Percentiles rank a stretch among this genome's conserved stretches.
Conservation (phyloP, 2,797 vertebrate species). For the Lagothrix lagotricha region DNA sequence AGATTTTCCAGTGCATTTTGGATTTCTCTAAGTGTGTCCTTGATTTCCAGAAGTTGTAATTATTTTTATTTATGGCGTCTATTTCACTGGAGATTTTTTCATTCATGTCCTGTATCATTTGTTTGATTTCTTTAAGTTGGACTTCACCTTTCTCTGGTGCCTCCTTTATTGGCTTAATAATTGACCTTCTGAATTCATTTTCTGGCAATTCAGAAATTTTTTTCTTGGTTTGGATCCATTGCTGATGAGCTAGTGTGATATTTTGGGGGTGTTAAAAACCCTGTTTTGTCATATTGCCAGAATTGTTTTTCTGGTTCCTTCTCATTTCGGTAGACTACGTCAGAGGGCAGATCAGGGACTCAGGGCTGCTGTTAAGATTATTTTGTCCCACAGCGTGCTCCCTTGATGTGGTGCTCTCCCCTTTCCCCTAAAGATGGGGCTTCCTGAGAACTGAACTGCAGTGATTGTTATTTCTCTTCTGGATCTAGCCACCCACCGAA, state of each 20-base stretch:
- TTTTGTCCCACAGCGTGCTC: neutral
- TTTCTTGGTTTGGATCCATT: neutral
- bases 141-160: no score
- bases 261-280: neutral
- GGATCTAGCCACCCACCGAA: neutral
- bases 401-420: neutral
- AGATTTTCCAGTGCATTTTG: no score
- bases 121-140: no score
- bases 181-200: no score
- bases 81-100: no score
- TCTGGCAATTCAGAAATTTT: neutral
- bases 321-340: neutral
- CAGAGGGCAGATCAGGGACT: neutral
- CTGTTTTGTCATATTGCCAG: neutral
- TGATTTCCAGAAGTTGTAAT: no score
- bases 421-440: neutral
- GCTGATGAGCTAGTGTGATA: neutral
- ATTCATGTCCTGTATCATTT: no score
- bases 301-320: neutral
- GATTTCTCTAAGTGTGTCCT: no score
- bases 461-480: neutral
- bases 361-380: neutral
- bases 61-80: no score
- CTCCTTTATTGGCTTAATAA: no score
- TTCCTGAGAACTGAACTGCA: neutral